phyloP scores from a whole-genome alignment of 2,113 vertebrate species.

The Chaetorhynchus papuensis region DNA sequence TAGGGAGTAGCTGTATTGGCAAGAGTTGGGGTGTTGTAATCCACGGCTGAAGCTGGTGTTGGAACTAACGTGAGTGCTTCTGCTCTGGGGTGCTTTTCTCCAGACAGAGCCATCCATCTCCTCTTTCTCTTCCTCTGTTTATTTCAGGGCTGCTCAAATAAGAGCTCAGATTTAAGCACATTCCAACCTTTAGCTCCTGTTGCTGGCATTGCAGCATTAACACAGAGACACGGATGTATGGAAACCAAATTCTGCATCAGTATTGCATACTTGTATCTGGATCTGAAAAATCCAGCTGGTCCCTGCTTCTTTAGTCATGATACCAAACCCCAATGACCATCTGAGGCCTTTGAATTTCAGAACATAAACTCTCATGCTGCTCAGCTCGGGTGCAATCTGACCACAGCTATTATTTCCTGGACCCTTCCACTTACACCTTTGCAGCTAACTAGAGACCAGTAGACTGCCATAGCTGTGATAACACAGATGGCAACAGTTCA shows the following conservation, averaged over 20 bases:
- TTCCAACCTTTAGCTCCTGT: background rate
- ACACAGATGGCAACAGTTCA: background rate
- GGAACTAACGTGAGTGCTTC: background rate
- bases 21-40: background rate
- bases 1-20: background rate
- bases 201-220: background rate
- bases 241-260: background rate
- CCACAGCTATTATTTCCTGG: background rate
- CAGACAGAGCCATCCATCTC: background rate
- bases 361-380: background rate
- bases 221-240: background rate
- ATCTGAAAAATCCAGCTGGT: background rate
- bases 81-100: background rate
- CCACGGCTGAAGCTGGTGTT: rapidly evolving
- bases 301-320: background rate
- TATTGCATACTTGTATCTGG: background rate
- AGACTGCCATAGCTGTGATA: background rate
- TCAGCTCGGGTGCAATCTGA: background rate
- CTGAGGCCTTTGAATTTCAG: background rate
- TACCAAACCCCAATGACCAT: background rate
- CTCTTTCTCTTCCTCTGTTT: background rate
- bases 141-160: background rate
- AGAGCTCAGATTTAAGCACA: background rate
- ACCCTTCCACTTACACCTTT: rapidly evolving
- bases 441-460: background rate